Conservation (phyloP, 2,888 invertebrate species). For the Eristalis tenax region DNA sequence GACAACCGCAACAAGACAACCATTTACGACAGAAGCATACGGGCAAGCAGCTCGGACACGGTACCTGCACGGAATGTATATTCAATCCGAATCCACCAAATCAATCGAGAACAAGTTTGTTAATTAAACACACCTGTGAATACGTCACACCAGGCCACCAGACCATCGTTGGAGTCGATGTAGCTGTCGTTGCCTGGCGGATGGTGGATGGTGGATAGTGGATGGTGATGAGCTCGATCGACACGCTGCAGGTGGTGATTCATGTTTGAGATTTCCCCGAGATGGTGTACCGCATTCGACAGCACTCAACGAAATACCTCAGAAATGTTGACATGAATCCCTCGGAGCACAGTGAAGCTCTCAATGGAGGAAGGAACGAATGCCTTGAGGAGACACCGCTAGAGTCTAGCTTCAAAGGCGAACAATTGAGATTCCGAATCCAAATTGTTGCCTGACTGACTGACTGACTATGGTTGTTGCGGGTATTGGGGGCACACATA, state of each 20-base stretch:
- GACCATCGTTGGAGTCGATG: constrained; percentile 13
- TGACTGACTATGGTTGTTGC: not conserved
- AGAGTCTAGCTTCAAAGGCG: not conserved
- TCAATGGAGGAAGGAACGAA: constrained; percentile 6
- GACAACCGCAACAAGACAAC: constrained; percentile 58
- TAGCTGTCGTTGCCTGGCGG: not conserved
- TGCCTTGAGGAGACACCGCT: constrained; percentile 7
- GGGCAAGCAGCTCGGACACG: not conserved
- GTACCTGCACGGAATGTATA: constrained; percentile 16
- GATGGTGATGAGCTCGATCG: not conserved
- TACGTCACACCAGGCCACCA: constrained; percentile 56
- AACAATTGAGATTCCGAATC: constrained; percentile 35
- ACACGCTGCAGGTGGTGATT: constrained; percentile 61
- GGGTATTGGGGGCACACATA: constrained; percentile 29
- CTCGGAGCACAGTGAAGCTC: constrained; percentile 3
- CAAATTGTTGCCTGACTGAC: constrained; percentile 18
- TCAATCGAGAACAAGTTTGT: constrained; percentile 65
- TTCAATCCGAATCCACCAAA: constrained; percentile 55
- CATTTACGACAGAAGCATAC: constrained; percentile 32
- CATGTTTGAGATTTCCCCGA: constrained; percentile 37
- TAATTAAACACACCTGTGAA: constrained; percentile 65
- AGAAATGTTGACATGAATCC: constrained; percentile 16
- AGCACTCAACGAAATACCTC: constrained; percentile 11
- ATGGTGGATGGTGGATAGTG: not conserved
- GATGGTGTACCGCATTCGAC: constrained; percentile 32